Evolutionary conservation across 2,113 vertebrate species (phyloP), one percentile per base, ranked within the genome.

Genomic region (Phasianus colchicus): DNA sequence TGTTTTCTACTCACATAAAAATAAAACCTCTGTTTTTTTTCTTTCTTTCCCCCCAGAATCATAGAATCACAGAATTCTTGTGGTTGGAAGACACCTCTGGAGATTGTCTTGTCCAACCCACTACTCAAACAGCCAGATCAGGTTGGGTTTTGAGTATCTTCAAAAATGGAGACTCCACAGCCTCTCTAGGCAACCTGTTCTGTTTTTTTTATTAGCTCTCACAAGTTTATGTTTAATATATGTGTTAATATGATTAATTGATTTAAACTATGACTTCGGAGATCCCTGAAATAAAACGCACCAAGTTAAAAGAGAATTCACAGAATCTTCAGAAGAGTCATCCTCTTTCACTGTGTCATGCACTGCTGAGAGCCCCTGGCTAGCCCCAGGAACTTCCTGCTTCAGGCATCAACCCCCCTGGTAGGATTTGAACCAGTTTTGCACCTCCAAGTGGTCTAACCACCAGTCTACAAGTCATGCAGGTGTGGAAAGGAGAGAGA

Each of bases 1-100:
- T 42, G 25, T 0, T 50, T 89, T 92, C 79, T 85, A 32, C 30
- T 77, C 55, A 76, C 15, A 48, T 45, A 18, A 29, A 91, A 82
- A 38, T 12, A 21, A 20, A 32, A 58, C 32, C 5, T 1, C 0
- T 1, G 38, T 9, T 3, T 3, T 4, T 9, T 5, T 11, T 21
- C 1, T 16, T 2, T 7, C 22, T 7, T 24, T 22, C 20, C 21
- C 21, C 21, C 20, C 47, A 22, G 21, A 48, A 22, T 22, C 11
- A 48, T 15, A 36, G 9, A 74, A 24, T 52, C 7, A 1, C 2
- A 80, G n/a, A 78, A 71, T 54, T 67, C 34, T 67, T 76, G 10
- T 32, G 20, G 2, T 32, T 79, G 40, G 30, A 83, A 88, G 24
- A 7, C 21, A 12, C 60, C 34, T 19, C n/a, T 73, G n/a, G 6